Conservation (phyloP, 2,797 vertebrate species). For the Vespertilio murinus region DNA sequence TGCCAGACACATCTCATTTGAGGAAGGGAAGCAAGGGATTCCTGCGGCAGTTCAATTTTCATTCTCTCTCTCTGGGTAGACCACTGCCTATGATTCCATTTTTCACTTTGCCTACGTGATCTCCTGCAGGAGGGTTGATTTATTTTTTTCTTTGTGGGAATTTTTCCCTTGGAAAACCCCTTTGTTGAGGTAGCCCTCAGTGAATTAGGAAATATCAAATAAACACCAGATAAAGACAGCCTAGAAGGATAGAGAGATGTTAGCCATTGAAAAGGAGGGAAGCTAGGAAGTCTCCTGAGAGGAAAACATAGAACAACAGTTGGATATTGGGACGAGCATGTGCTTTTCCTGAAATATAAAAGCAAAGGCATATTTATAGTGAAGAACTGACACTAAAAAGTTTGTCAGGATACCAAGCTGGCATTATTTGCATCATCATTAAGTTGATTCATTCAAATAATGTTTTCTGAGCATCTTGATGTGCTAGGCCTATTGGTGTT, state of each 20-base stretch:
- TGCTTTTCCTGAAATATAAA: neutral
- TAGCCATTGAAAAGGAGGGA: neutral
- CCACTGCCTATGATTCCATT: neutral
- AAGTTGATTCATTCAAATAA: neutral
- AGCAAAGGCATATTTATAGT: neutral
- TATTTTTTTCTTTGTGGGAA: neutral
- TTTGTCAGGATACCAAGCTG: neutral
- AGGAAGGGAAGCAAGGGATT: neutral
- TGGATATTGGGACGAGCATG: neutral
- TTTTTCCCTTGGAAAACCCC: constrained; percentile 40
- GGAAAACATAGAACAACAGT: neutral
- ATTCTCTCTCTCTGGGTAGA: neutral
- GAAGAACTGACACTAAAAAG: neutral
- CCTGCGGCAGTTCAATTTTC: neutral
- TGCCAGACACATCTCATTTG: neutral
- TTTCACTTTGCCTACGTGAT: neutral
- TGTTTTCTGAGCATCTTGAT: neutral
- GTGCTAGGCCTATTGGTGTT: neutral
- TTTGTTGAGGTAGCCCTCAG: constrained; percentile 34
- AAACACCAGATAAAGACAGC: constrained; percentile 10
- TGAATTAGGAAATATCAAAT: constrained; percentile 55
- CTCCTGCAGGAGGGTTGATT: neutral
- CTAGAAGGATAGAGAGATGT: neutral
- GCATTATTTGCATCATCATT: neutral
- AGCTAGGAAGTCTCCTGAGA: neutral